phyloP scores from a whole-genome alignment of 2,113 vertebrate species.

The Pristiophorus japonicus region DNA sequence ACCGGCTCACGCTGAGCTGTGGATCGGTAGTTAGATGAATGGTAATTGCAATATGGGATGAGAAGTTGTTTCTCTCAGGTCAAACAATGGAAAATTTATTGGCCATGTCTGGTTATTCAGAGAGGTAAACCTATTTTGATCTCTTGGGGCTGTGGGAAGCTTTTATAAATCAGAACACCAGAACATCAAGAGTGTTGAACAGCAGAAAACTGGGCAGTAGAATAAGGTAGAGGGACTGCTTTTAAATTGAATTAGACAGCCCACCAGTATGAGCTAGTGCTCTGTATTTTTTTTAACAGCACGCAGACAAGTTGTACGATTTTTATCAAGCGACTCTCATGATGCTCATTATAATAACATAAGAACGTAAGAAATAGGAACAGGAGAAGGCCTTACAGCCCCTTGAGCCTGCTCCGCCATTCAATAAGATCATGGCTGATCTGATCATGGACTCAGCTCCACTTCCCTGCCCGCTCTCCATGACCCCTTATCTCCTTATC shows the following conservation, averaged over 20 bases:
- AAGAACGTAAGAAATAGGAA: too few species aligned
- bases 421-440: too few species aligned
- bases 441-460: too few species aligned
- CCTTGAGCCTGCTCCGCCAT: too few species aligned
- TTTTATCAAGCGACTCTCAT: background rate
- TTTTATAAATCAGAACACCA: background rate
- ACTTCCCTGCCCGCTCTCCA: too few species aligned
- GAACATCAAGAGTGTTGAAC: background rate
- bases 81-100: background rate
- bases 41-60: background rate
- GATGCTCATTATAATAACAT: too few species aligned
- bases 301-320: background rate
- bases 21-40: too few species aligned
- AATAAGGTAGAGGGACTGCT: background rate
- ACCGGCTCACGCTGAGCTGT: too few species aligned
- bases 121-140: background rate
- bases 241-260: background rate
- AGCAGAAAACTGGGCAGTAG: background rate
- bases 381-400: too few species aligned
- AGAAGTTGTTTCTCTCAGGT: background rate
- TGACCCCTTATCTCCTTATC: too few species aligned
- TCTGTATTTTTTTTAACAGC: background rate
- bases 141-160: background rate
- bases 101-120: background rate
- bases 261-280: background rate